Percentiles rank a stretch among this genome's conserved stretches.
phyloP scores from a whole-genome alignment of 2,113 vertebrate genomes.

The Laticauda colubrina region DNA sequence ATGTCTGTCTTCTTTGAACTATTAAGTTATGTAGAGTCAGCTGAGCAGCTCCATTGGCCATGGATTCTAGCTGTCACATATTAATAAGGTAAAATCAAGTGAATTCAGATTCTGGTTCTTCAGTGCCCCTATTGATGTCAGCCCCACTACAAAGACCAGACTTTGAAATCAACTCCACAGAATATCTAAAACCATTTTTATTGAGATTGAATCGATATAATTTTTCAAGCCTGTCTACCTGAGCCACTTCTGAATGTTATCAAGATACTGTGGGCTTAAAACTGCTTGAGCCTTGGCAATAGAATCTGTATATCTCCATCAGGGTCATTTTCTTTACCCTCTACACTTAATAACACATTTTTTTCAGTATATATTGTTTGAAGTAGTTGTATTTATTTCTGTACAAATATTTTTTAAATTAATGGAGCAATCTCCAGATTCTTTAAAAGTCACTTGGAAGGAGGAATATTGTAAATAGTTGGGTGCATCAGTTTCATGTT shows the following conservation, averaged over 20 bases:
- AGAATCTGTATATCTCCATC: neutral
- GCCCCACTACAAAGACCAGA: neutral
- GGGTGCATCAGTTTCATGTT: neutral
- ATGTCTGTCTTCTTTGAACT: neutral
- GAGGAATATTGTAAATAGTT: neutral
- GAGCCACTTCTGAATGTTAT: neutral
- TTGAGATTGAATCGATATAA: neutral
- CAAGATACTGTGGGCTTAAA: neutral
- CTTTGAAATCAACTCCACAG: neutral
- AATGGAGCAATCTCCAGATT: neutral
- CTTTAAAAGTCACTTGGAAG: neutral
- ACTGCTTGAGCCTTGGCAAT: neutral
- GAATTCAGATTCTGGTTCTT: neutral
- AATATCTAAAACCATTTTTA: neutral
- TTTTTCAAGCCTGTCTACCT: neutral
- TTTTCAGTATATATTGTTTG: neutral
- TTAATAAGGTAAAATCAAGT: fast-evolving
- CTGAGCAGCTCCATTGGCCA: neutral
- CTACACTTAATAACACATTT: neutral
- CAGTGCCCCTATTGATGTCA: neutral
- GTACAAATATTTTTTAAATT: neutral
- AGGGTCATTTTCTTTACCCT: neutral
- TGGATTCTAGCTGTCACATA: neutral
- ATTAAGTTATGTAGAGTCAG: neutral
- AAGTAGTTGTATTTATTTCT: neutral